Evolutionary conservation across 2,797 vertebrate species (phyloP).

Genomic region (Pipistrellus pygmaeus): DNA sequence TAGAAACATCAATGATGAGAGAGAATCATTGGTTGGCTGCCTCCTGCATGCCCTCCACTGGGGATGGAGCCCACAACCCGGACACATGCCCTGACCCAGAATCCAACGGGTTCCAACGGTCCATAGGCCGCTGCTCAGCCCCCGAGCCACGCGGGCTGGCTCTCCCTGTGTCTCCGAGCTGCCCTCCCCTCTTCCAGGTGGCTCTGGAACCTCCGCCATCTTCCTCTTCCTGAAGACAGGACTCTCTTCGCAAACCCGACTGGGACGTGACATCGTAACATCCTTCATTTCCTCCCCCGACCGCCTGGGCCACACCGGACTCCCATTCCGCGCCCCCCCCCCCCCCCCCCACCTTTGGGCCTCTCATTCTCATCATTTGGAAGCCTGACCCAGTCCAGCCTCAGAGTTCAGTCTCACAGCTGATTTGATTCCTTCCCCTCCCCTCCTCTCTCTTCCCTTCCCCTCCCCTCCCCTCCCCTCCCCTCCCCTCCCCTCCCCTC

Average conservation of each 20-base stretch:
- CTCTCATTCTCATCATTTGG: neutral
- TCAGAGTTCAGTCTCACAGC: neutral
- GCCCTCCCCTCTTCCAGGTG: neutral
- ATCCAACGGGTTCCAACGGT: no score
- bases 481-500: neutral
- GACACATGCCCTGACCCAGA: no score
- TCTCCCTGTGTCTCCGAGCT: no score
- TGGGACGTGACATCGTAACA: fast-evolving
- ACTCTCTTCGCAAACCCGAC: neutral
- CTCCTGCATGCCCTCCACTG: no score
- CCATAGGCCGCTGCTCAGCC: no score
- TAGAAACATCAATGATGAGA: no score
- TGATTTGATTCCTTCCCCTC: neutral
- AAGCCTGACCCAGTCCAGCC: neutral
- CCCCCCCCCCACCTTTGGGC: no score
- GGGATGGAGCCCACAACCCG: no score
- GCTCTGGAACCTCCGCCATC: fast-evolving
- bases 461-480: neutral
- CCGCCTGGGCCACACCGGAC: fast-evolving
- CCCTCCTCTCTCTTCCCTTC: neutral
- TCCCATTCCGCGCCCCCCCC: fast-evolving
- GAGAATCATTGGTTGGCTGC: no score
- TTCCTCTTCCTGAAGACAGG: neutral
- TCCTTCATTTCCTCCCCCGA: neutral
- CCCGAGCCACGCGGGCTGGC: no score